Percentiles rank a stretch among this genome's conserved stretches.
Evolutionary conservation across 2,888 invertebrate genomes (phyloP).

Genomic region (Willowsia nigromaculata): DNA sequence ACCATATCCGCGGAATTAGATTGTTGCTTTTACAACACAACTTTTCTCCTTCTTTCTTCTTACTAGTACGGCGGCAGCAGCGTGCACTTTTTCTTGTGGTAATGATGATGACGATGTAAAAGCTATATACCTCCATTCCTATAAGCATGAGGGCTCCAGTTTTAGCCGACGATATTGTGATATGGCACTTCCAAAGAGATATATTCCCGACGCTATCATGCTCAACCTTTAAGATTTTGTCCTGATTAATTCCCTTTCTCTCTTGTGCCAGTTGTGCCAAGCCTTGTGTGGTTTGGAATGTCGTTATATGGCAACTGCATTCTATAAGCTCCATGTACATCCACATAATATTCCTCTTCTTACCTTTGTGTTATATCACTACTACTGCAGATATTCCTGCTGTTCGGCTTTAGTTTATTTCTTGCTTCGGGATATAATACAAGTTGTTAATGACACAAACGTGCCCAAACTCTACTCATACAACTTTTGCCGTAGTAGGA

Average conservation of each 20-base stretch:
- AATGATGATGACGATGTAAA: background rate
- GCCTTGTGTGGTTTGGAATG: background rate
- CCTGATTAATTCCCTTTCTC: slow-evolving; percentile 63
- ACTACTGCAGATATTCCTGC: slow-evolving; percentile 18
- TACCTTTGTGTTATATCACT: background rate
- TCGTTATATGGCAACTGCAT: background rate
- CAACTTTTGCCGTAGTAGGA: slow-evolving; percentile 49
- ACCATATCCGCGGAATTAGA: slow-evolving; percentile 8
- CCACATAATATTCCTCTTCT: background rate
- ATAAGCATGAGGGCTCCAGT: background rate
- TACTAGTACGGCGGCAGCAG: background rate
- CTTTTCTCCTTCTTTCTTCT: slow-evolving; percentile 26
- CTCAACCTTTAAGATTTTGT: slow-evolving; percentile 68
- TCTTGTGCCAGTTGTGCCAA: background rate
- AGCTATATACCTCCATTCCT: background rate
- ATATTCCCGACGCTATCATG: slow-evolving; percentile 11
- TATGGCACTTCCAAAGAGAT: background rate
- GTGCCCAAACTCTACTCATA: slow-evolving; percentile 62
- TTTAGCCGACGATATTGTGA: background rate
- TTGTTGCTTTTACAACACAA: slow-evolving; percentile 33
- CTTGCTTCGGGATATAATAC: slow-evolving; percentile 61
- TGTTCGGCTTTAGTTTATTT: background rate
- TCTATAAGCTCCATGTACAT: slow-evolving; percentile 1
- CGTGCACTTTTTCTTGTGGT: background rate
- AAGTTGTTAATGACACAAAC: slow-evolving; percentile 70